Conservation (phyloP, 1,140 invertebrate genomes). For the Ceratina australensis region DNA sequence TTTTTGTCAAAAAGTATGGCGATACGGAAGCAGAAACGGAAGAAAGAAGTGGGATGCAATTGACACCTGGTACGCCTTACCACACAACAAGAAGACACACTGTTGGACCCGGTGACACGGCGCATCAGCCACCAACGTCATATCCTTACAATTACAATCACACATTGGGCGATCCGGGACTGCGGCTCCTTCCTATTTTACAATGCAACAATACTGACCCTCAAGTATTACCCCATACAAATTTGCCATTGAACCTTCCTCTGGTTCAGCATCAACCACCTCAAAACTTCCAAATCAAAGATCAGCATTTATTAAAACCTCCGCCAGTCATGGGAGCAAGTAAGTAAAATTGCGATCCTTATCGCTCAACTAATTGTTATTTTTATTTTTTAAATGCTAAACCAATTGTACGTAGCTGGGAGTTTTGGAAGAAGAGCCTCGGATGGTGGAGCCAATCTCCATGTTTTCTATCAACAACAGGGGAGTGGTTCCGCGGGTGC, state of each 20-base stretch:
- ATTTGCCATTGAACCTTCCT: slow-evolving; percentile 88
- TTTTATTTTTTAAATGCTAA: slow-evolving; percentile 15
- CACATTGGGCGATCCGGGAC: slow-evolving; percentile 69
- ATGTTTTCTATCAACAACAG: slow-evolving; percentile 85
- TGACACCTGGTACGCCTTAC: slow-evolving; percentile 74
- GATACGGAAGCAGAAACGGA: slow-evolving; percentile 84
- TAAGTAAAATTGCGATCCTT: slow-evolving; percentile 75
- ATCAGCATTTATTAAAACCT: slow-evolving; percentile 95
- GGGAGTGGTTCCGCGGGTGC: slow-evolving; percentile 72
- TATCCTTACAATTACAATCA: slow-evolving; percentile 74
- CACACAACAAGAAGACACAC: slow-evolving; percentile 89
- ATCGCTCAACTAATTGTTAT: slow-evolving; percentile 10
- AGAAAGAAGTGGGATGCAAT: slow-evolving; percentile 71
- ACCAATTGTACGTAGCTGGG: slow-evolving; percentile 79
- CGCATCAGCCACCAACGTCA: slow-evolving; percentile 83
- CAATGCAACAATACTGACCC: slow-evolving; percentile 73
- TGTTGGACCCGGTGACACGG: slow-evolving; percentile 93
- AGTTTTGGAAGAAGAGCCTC: slow-evolving; percentile 94
- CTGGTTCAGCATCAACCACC: slow-evolving; percentile 87
- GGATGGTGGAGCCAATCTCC: slow-evolving; percentile 96
- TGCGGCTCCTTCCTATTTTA: slow-evolving; percentile 71
- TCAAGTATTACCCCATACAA: slow-evolving; percentile 81
- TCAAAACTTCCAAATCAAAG: slow-evolving; percentile 93
- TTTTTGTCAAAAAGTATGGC: slow-evolving; percentile 79
- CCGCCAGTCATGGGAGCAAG: slow-evolving; percentile 93